phyloP scores from a whole-genome alignment of 2,113 vertebrate species.

The Eretmochelys imbricata region DNA sequence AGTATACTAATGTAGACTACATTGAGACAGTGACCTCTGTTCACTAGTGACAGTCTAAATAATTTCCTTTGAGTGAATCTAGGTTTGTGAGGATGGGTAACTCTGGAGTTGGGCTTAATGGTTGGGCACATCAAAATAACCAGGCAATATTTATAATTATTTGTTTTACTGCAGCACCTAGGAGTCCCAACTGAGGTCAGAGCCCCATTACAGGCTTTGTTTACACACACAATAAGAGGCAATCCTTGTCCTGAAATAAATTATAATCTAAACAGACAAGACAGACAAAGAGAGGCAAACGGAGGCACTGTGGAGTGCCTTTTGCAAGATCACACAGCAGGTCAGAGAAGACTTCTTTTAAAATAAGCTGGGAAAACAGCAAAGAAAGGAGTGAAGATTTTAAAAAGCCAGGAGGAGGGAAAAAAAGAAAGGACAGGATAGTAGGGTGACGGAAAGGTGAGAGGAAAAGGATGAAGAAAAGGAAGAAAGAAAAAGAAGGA shows the following conservation, averaged over 20 bases:
- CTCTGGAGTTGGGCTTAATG: background rate
- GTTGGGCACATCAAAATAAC: background rate
- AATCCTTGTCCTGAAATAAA: background rate
- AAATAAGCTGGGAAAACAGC: too few relatives aligned
- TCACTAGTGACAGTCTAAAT: background rate
- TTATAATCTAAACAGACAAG: background rate
- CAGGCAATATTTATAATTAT: background rate
- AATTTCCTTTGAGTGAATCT: background rate
- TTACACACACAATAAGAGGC: background rate
- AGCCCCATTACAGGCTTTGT: background rate
- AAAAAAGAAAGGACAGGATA: background rate
- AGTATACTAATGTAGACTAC: background rate
- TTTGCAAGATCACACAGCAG: background rate
- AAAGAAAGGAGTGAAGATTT: background rate
- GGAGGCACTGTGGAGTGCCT: background rate
- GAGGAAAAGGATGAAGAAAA: background rate
- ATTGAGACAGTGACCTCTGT: background rate
- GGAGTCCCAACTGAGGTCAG: background rate
- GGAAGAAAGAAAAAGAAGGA: background rate
- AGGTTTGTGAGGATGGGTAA: background rate
- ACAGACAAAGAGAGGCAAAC: background rate
- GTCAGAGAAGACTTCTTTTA: background rate
- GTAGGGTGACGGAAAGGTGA: background rate
- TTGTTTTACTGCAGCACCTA: background rate
- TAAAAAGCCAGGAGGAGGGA: background rate